phyloP scores from a whole-genome alignment of 2,888 invertebrate species.

The Andrena bicolor region DNA sequence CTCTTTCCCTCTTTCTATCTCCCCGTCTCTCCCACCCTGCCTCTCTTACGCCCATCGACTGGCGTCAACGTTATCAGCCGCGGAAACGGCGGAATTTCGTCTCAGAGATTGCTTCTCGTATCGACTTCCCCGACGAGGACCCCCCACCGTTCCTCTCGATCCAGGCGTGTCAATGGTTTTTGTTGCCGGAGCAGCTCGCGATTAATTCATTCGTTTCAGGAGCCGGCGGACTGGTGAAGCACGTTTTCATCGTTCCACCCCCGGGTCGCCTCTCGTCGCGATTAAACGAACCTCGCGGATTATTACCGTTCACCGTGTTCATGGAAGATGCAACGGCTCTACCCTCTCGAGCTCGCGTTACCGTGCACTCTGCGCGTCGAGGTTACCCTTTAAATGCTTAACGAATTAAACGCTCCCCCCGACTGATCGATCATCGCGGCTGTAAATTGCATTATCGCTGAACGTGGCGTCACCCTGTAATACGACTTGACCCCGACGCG shows the following conservation, averaged over 20 bases:
- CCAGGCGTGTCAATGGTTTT: too few relatives aligned
- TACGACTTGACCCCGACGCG: slow-evolving; percentile 43
- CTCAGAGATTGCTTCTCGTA: neutral
- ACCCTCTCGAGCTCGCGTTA: neutral
- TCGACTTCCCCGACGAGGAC: neutral
- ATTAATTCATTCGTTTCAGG: too few relatives aligned
- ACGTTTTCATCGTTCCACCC: too few relatives aligned
- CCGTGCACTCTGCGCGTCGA: neutral
- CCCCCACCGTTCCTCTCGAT: too few relatives aligned
- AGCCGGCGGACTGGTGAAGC: too few relatives aligned
- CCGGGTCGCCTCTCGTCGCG: too few relatives aligned
- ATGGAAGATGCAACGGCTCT: neutral
- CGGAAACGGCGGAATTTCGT: neutral
- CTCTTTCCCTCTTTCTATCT: too few relatives aligned
- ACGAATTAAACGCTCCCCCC: slow-evolving; percentile 49
- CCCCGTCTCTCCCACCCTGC: too few relatives aligned
- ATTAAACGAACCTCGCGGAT: too few relatives aligned
- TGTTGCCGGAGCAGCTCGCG: too few relatives aligned
- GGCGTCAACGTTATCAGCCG: neutral
- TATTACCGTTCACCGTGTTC: neutral
- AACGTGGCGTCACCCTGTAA: slow-evolving; percentile 43
- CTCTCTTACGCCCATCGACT: too few relatives aligned
- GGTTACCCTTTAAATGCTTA: slow-evolving; percentile 49
- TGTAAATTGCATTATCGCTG: slow-evolving; percentile 48
- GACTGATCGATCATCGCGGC: slow-evolving; percentile 37